Conservation (phyloP, 1,140 invertebrate genomes). For the Zeugodacus cucurbitae region DNA sequence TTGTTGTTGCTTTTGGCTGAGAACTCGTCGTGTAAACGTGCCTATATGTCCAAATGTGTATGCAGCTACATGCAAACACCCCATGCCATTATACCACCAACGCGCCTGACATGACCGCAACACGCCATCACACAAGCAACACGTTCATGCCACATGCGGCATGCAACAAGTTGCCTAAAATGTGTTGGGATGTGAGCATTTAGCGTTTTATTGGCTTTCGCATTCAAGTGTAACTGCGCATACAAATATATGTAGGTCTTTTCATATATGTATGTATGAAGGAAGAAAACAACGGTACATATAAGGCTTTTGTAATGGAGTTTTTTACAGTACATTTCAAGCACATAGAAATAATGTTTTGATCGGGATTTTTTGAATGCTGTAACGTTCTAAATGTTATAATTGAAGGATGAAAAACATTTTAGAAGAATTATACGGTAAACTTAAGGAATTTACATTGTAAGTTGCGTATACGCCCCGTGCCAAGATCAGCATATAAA, state of each 20-base stretch:
- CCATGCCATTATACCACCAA: background rate
- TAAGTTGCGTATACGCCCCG: too few relatives aligned
- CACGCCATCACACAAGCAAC: slow-evolving; percentile 26
- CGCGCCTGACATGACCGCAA: background rate
- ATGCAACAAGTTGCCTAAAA: slow-evolving; percentile 18
- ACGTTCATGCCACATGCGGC: slow-evolving; percentile 26
- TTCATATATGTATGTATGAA: background rate
- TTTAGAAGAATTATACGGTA: too few relatives aligned
- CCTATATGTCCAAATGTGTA: background rate
- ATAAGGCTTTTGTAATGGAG: too few relatives aligned
- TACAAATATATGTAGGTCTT: background rate
- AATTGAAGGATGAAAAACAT: too few relatives aligned
- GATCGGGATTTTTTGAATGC: too few relatives aligned
- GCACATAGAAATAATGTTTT: too few relatives aligned
- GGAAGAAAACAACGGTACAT: too few relatives aligned
- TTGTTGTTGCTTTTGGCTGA: background rate
- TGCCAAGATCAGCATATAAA: too few relatives aligned
- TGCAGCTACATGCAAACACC: background rate
- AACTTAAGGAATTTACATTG: too few relatives aligned
- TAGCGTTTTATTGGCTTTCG: background rate
- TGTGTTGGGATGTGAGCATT: background rate
- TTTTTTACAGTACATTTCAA: too few relatives aligned
- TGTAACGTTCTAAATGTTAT: too few relatives aligned
- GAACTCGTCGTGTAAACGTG: background rate
- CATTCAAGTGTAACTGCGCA: background rate